phyloP scores from a whole-genome alignment of 2,113 vertebrate species.

The Erythrolamprus reginae region DNA sequence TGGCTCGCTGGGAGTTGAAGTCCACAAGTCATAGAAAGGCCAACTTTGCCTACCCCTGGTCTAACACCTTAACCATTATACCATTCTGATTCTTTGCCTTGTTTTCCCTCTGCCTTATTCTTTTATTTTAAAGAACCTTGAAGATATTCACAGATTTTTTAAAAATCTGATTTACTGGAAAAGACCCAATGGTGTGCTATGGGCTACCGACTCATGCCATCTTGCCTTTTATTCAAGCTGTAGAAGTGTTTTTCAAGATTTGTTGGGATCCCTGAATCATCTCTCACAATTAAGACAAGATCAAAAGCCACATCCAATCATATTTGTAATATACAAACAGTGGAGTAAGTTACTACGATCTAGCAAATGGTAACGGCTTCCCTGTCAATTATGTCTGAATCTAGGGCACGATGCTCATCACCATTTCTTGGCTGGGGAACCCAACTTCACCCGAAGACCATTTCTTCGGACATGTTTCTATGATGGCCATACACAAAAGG shows the following conservation, averaged over 20 bases:
- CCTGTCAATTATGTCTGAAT: too few relatives aligned
- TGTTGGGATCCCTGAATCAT: neutral
- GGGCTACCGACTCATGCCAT: neutral
- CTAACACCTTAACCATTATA: too few relatives aligned
- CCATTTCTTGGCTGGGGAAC: too few relatives aligned
- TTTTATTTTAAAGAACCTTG: neutral
- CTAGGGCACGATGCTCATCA: too few relatives aligned
- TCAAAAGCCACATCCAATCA: neutral
- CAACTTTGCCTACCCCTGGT: too few relatives aligned
- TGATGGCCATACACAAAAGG: too few relatives aligned
- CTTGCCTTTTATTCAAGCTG: neutral
- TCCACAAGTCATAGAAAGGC: too few relatives aligned
- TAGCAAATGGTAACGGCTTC: neutral
- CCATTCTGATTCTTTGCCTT: too few relatives aligned
- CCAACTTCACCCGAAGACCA: too few relatives aligned
- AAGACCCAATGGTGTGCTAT: too few relatives aligned
- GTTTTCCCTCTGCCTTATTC: neutral
- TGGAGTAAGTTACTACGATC: neutral
- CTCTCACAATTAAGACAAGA: neutral
- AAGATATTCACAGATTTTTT: neutral
- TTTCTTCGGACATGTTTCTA: too few relatives aligned
- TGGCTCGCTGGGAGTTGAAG: too few relatives aligned
- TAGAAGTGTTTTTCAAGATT: neutral
- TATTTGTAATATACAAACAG: neutral
- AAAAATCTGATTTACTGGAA: neutral